A percentile compares a stretch with the other conserved stretches of the same genome.
Conservation (phyloP, 2,113 vertebrate species). For the Rhea americana region DNA sequence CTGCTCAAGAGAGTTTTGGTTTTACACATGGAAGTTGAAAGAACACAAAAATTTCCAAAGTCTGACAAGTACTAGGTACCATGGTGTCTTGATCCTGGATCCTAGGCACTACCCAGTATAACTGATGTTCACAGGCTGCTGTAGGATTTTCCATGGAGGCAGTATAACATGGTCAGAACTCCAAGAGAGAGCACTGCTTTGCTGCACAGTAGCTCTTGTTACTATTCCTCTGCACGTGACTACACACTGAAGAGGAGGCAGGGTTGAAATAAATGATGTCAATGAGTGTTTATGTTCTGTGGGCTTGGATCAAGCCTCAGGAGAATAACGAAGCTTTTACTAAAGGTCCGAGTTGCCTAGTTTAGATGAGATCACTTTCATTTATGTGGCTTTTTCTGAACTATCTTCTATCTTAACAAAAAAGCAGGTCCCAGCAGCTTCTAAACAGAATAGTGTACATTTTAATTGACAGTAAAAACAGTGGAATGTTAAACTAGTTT, state of each 20-base stretch:
- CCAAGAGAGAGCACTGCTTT: conserved; percentile 35
- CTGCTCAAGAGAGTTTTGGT: neutral
- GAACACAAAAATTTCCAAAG: neutral
- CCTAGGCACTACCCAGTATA: neutral
- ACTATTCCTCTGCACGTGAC: neutral
- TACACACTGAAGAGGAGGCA: neutral
- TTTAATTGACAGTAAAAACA: neutral
- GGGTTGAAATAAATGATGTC: neutral
- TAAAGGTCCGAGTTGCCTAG: neutral
- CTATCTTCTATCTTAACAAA: neutral
- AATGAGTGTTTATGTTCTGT: neutral
- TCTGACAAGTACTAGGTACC: neutral
- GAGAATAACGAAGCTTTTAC: conserved; percentile 5
- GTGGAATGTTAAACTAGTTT: neutral
- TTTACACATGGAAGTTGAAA: neutral
- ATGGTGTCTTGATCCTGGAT: neutral
- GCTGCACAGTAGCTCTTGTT: neutral
- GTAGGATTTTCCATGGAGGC: neutral
- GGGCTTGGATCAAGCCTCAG: neutral
- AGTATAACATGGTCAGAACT: neutral
- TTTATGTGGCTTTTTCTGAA: neutral
- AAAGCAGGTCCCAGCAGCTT: neutral
- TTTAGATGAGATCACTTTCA: conserved; percentile 1
- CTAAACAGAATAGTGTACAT: neutral
- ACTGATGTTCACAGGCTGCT: neutral